These are phyloP conservation scores for Acheta domesticus DNA, from an alignment of 2,888 invertebrate genomes.

Conservation along the genomic window DNA sequence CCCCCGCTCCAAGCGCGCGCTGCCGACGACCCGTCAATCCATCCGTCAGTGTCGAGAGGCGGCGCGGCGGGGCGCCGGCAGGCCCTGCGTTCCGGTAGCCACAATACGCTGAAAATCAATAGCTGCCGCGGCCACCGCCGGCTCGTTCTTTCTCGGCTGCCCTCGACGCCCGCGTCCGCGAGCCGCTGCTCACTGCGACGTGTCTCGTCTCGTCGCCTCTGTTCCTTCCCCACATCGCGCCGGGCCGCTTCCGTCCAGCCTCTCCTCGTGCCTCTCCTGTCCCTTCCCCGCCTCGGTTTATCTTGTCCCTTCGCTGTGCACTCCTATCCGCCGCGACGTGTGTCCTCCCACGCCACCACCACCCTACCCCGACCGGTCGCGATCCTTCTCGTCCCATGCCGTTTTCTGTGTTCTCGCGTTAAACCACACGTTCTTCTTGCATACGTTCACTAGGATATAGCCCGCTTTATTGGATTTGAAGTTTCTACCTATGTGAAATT, in stretches of 20 bases:
- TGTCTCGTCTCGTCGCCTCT: neutral
- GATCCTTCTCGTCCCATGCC: too few species aligned
- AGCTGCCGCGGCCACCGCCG: neutral
- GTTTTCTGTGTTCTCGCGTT: too few species aligned
- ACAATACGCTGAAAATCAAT: conserved; percentile 18
- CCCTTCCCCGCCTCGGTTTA: neutral
- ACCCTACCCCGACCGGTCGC: too few species aligned
- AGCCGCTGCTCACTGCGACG: neutral
- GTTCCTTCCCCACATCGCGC: neutral
- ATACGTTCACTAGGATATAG: too few species aligned
- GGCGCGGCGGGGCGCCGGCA: too few species aligned
- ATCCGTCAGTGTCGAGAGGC: neutral
- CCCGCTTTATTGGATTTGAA: too few species aligned
- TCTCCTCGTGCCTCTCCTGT: neutral
- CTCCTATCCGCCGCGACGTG: too few species aligned
- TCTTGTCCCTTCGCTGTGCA: neutral
- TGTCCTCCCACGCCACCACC: too few species aligned
- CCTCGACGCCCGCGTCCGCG: neutral
- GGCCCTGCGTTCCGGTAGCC: conserved; percentile 4
- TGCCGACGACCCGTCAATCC: neutral
- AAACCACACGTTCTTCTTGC: too few species aligned
- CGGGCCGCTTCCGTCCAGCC: neutral
- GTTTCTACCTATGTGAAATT: too few species aligned
- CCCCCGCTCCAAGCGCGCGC: too few species aligned
- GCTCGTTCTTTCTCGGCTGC: neutral